Evolutionary conservation across 2,797 vertebrate genomes (phyloP).

Genomic region (Aulostomus chinensis): DNA sequence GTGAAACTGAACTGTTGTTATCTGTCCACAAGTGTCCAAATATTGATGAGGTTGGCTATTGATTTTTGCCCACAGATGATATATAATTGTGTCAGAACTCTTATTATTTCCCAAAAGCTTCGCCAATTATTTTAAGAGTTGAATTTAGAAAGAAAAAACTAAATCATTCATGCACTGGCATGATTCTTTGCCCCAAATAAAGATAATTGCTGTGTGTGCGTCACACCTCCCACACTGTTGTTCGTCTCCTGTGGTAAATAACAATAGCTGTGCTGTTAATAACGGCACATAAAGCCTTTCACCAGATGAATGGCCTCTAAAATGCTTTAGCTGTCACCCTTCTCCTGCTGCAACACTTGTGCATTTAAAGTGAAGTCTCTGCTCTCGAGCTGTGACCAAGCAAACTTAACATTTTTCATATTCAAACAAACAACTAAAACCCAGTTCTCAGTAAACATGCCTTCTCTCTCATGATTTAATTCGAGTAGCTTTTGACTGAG

Average conservation of each 20-base stretch:
- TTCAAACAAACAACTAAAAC: conserved; percentile 10
- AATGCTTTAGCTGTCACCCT: conserved; percentile 13
- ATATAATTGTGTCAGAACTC: conserved; percentile 15
- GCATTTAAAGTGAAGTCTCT: conserved; percentile 22
- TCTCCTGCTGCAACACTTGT: conserved; percentile 17
- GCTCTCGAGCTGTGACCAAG: conserved; percentile 55
- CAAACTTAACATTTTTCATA: conserved; percentile 28
- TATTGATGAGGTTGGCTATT: conserved; percentile 2
- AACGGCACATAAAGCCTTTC: conserved; percentile 41
- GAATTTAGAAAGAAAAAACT: conserved; percentile 27
- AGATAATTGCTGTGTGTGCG: conserved; percentile 74
- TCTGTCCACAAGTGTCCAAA: conserved; percentile 10
- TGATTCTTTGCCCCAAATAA: conserved; percentile 65
- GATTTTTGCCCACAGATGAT: conserved; percentile 3
- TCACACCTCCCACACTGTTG: conserved; percentile 69
- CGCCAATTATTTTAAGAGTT: conserved; percentile 42
- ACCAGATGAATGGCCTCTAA: conserved; percentile 30
- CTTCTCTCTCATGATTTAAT: no score
- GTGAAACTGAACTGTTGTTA: neutral
- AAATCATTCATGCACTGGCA: conserved; percentile 61
- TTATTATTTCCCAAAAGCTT: conserved; percentile 24
- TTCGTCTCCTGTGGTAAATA: conserved; percentile 61
- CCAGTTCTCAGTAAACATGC: no score
- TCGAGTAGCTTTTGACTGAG: no score
- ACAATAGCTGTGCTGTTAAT: conserved; percentile 48